Evolutionary conservation across 2,113 vertebrate species (phyloP).

Genomic region (Cromileptes altivelis): DNA sequence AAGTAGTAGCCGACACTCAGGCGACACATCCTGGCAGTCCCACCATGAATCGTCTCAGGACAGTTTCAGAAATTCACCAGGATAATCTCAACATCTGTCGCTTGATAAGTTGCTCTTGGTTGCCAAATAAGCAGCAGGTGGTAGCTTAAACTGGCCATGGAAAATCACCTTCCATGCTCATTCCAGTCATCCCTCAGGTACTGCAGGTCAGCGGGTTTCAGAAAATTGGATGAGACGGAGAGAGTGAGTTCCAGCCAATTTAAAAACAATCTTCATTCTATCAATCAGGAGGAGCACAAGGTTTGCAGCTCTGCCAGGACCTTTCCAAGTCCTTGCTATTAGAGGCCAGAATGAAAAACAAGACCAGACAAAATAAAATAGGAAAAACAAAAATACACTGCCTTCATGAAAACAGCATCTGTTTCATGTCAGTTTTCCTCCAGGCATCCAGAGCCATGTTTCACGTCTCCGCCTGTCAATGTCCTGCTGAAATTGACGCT

Average conservation of each 20-base stretch:
- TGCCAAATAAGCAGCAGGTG: constrained; percentile 15
- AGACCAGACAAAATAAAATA: background rate
- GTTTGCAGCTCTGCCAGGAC: background rate
- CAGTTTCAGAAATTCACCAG: constrained; percentile 8
- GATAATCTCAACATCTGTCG: constrained; percentile 1
- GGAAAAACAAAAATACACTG: background rate
- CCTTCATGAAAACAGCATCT: background rate
- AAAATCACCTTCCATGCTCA: background rate
- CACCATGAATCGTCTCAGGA: background rate
- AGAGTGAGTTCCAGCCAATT: constrained; percentile 8
- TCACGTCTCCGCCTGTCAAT: constrained; percentile 27
- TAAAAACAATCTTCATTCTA: constrained; percentile 25
- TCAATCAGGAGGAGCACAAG: background rate
- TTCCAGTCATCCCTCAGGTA: background rate
- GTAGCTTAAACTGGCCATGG: background rate
- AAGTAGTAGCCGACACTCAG: background rate
- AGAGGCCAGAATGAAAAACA: background rate
- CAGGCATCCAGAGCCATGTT: constrained; percentile 15
- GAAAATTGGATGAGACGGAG: constrained; percentile 1
- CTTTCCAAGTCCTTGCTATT: background rate
- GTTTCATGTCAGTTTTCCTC: background rate
- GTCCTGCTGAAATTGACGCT: constrained; percentile 53
- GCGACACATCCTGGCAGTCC: constrained; percentile 9
- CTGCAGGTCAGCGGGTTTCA: constrained; percentile 1
- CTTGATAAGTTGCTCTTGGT: background rate